Base-by-base conservation (phyloP, 2,113 vertebrate genomes). In the Rhinoderma darwinii region DNA sequence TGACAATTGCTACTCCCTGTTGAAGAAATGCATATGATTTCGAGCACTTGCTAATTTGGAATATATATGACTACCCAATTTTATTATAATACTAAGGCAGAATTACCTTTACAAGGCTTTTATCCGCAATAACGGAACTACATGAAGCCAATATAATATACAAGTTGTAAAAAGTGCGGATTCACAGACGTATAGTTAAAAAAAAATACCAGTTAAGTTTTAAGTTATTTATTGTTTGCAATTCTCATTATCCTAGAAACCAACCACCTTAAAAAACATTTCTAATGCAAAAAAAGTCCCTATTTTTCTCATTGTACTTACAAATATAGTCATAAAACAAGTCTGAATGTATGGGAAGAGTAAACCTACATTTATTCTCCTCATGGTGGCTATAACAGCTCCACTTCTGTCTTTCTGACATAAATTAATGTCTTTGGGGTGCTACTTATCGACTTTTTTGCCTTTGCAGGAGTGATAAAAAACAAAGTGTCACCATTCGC, bases 371-470 rank as follows among this genome's bases (percentile, higher is more conserved):
- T 83, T 88, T 88, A 88, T 88, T 84, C 87, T 84, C 39, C 81
- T 88, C 81, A 54, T 82, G 86, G 78, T 87, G 74, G 86, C 66
- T 74, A 81, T 87, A 87, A 87, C 79, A 41, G 79, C 85, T 87
- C 78, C 70, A 75, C 70, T 82, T 59, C 79, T 75, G 63, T 87
- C 86, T 82, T 56, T 74, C 72, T 82, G 78, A 87, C 70, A 87
- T 87, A 87, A 87, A 87, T 82, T 82, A 87, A 87, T 82, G 78
- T 87, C 86, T 87, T 87, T 82, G 78, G 86, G 86, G 86, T 87
- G 54, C 86, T 82, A 87, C 78, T 87, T 87, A 82, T 87, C 86
- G 68, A 82, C 86, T 87, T 75, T 56, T 87, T 86, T 75, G 51
- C 70, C 39, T 82, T 80, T 61, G 86, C 32, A 87, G 50, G 37